Conservation (phyloP, 2,888 invertebrate genomes). For the Diplazon laetatorius region DNA sequence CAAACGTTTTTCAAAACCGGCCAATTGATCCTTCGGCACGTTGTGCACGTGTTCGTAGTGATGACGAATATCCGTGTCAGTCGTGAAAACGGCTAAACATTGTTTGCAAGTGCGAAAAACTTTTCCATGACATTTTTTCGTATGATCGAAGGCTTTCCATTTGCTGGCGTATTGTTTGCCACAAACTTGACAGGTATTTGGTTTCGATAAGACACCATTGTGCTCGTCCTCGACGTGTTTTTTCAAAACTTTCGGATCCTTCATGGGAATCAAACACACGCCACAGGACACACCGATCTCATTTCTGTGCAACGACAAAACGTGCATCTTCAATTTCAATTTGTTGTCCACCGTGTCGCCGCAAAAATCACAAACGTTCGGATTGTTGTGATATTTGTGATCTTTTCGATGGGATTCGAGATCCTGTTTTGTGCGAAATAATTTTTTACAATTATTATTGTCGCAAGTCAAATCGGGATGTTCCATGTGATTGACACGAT, state of each 20-base stretch:
- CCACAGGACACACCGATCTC: slow-evolving; percentile 85
- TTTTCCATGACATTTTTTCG: slow-evolving; percentile 85
- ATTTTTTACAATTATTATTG: slow-evolving; percentile 82
- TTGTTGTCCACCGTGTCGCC: slow-evolving; percentile 85
- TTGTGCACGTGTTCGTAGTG: slow-evolving; percentile 83
- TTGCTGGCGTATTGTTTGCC: slow-evolving; percentile 85
- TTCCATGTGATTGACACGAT: slow-evolving; percentile 84
- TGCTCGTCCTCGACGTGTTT: slow-evolving; percentile 84
- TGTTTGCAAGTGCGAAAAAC: slow-evolving; percentile 85
- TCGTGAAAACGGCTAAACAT: slow-evolving; percentile 85
- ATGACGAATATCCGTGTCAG: slow-evolving; percentile 83
- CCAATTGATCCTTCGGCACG: slow-evolving; percentile 79
- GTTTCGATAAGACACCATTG: slow-evolving; percentile 82
- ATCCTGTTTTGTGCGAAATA: slow-evolving; percentile 84
- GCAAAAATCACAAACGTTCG: slow-evolving; percentile 85
- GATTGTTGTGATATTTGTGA: slow-evolving; percentile 82
- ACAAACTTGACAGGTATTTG: slow-evolving; percentile 85
- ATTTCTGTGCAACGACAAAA: slow-evolving; percentile 84
- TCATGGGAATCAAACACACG: slow-evolving; percentile 84
- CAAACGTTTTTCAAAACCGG: slow-evolving; percentile 76
- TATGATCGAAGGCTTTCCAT: slow-evolving; percentile 85
- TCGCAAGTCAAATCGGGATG: slow-evolving; percentile 84
- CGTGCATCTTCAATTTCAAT: slow-evolving; percentile 85
- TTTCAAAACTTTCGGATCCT: slow-evolving; percentile 84
- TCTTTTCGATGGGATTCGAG: slow-evolving; percentile 83